A percentile compares a stretch with the other conserved stretches of the same genome.
These are phyloP conservation scores for Spisula subtruncata DNA, from an alignment of 2,888 invertebrate genomes.

Conservation along the genomic window DNA sequence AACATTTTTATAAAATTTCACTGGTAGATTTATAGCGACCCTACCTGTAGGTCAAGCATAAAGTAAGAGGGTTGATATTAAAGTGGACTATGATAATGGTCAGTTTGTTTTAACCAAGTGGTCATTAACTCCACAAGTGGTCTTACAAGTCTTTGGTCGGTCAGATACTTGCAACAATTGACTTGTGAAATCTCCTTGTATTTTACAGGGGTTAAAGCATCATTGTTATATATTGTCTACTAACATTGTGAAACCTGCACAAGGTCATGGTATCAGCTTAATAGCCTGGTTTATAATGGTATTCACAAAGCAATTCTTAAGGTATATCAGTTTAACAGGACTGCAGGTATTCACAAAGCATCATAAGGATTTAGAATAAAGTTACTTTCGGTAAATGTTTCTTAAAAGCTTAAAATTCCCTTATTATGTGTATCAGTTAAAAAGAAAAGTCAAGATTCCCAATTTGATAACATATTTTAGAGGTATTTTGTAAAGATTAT, in stretches of 20 bases:
- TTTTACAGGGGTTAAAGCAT: neutral
- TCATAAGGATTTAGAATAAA: too few relatives aligned
- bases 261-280: neutral
- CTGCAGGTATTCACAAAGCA: too few relatives aligned
- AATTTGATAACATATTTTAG: too few relatives aligned
- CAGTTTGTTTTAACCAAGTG: constrained; percentile 39
- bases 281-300: too few relatives aligned
- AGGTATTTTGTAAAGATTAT: too few relatives aligned
- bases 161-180: constrained; percentile 28
- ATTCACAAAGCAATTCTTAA: too few relatives aligned
- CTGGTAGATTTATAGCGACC: constrained; percentile 25
- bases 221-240: neutral
- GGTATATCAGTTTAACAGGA: too few relatives aligned
- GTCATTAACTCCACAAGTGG: constrained; percentile 48
- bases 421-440: too few relatives aligned
- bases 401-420: too few relatives aligned
- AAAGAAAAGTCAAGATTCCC: too few relatives aligned
- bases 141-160: neutral
- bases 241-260: neutral
- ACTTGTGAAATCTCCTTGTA: constrained; percentile 21
- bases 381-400: too few relatives aligned
- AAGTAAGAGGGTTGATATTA: constrained; percentile 23
- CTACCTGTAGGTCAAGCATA: constrained; percentile 24
- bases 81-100: constrained; percentile 20
- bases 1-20: constrained; percentile 32